A percentile compares a stretch with the other conserved stretches of the same genome.
Conservation (phyloP, 2,797 vertebrate genomes). For the Crocodylus rhombifer region DNA sequence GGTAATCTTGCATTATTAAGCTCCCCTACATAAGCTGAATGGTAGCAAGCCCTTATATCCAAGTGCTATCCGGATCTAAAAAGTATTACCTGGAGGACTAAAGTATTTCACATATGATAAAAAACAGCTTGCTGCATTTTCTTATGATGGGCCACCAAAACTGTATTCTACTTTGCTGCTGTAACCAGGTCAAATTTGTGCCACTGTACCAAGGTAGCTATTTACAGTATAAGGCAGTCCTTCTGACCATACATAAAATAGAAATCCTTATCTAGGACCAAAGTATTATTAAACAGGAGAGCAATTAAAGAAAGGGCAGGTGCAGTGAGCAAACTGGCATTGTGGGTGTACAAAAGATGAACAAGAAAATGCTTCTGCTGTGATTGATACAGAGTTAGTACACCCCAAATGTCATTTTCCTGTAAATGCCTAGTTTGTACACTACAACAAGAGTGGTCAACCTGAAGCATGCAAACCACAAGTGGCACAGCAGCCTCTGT, state of each 20-base stretch:
- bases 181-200: background rate
- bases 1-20: rapidly evolving
- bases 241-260: background rate
- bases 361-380: background rate
- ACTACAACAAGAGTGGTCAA: background rate
- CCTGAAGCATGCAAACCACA: too few species aligned
- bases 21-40: rapidly evolving
- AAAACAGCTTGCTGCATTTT: background rate
- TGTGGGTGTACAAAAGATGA: background rate
- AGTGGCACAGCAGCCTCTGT: too few species aligned
- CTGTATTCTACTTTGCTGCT: background rate
- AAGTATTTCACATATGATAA: background rate
- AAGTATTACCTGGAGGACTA: background rate
- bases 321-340: background rate
- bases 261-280: background rate
- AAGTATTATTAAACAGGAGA: background rate
- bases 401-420: background rate
- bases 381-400: background rate
- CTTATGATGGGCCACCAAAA: background rate
- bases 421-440: background rate
- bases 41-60: rapidly evolving
- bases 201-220: background rate
- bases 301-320: background rate
- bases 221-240: background rate
- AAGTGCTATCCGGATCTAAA: rapidly evolving